These are phyloP conservation scores for Dromas ardeola DNA, from an alignment of 2,113 vertebrate genomes.

Conservation along the genomic window DNA sequence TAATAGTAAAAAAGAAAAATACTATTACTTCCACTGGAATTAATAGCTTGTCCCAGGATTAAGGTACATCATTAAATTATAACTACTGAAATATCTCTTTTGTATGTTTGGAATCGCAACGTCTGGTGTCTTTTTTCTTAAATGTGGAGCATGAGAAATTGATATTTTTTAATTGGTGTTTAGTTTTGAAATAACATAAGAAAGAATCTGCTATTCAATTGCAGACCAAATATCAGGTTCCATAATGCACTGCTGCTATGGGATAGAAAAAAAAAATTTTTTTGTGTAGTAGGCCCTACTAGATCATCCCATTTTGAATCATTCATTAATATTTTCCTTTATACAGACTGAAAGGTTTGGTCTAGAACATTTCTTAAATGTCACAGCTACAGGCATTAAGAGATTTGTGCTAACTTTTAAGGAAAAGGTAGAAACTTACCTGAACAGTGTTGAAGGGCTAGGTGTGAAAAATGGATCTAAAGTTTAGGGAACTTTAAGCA, in stretches of 20 bases:
- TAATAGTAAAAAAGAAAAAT: background rate
- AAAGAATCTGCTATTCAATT: background rate
- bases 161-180: background rate
- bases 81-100: background rate
- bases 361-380: background rate
- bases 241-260: background rate
- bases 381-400: background rate
- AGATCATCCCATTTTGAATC: background rate
- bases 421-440: background rate
- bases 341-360: background rate
- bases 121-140: background rate
- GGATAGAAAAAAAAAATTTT: background rate
- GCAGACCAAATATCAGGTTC: background rate
- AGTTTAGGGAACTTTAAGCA: background rate
- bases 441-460: background rate
- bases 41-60: background rate
- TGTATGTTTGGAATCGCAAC: background rate
- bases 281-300: background rate
- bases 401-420: background rate
- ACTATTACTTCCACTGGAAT: background rate
- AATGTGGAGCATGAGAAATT: background rate
- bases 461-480: background rate
- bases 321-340: background rate
- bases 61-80: background rate
- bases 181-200: background rate